Evolutionary conservation across 1,140 invertebrate species (phyloP).

Genomic region (Drosophila lacertosa): DNA sequence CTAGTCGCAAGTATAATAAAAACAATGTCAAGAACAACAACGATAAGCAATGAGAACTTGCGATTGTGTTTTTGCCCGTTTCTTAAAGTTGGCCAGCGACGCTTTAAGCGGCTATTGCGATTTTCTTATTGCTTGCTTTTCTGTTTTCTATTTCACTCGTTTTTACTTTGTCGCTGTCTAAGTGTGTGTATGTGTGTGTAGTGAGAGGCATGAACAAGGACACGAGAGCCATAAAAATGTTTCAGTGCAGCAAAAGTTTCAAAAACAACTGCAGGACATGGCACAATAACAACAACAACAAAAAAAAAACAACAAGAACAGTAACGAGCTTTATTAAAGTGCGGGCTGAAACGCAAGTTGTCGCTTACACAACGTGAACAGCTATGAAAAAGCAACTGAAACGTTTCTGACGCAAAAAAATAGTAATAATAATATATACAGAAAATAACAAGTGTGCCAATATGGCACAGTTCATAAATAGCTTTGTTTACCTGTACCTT

Average conservation of each 20-base stretch:
- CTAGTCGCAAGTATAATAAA: conserved; percentile 44
- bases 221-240: conserved; percentile 76
- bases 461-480: too few species aligned
- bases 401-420: conserved; percentile 55
- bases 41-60: conserved; percentile 33
- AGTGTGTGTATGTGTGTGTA: conserved; percentile 16
- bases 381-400: conserved; percentile 56
- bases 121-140: conserved; percentile 12
- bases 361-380: conserved; percentile 11
- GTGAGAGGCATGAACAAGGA: conserved; percentile 56
- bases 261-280: conserved; percentile 61
- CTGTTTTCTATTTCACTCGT: conserved; percentile 76
- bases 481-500: too few species aligned
- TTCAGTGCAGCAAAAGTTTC: conserved; percentile 54
- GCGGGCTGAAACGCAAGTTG: conserved; percentile 41
- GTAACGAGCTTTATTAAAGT: conserved; percentile 53
- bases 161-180: conserved; percentile 19
- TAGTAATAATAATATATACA: too few species aligned
- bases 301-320: conserved; percentile 41
- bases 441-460: too few species aligned
- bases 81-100: conserved; percentile 35
- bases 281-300: conserved; percentile 40
- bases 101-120: conserved; percentile 31
- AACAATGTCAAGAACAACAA: conserved; percentile 63
- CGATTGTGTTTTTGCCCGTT: conserved; percentile 51